Percentiles rank a stretch among this genome's conserved stretches.
These are phyloP conservation scores for Rhynchomys soricoides DNA, from an alignment of 2,113 vertebrate species.

Conservation along the genomic window DNA sequence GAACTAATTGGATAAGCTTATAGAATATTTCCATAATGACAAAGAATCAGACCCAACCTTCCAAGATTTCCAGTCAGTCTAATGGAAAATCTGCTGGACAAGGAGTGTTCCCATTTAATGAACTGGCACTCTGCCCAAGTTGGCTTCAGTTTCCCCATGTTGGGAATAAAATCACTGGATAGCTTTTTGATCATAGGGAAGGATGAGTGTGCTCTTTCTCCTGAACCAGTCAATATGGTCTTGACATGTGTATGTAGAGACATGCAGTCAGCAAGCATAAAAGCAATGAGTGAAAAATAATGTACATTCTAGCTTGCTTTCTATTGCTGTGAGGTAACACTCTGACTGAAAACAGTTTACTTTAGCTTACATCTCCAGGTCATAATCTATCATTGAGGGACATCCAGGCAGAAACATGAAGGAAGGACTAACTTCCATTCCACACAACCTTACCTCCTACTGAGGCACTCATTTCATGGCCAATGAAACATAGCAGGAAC, in stretches of 20 bases:
- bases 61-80: conserved; percentile 8
- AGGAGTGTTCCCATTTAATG: background rate
- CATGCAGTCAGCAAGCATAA: background rate
- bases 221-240: background rate
- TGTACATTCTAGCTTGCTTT: background rate
- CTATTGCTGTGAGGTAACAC: too few relatives aligned
- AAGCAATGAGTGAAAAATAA: background rate
- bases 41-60: conserved; percentile 44
- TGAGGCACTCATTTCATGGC: background rate
- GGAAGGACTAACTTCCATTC: background rate
- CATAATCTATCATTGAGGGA: background rate
- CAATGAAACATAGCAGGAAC: background rate
- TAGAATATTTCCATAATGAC: conserved; percentile 66
- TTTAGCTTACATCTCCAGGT: too few relatives aligned
- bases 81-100: conserved; percentile 35
- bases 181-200: background rate
- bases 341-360: background rate
- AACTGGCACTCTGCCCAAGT: background rate
- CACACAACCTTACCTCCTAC: background rate
- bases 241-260: background rate
- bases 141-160: conserved; percentile 43
- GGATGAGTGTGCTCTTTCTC: background rate
- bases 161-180: conserved; percentile 33
- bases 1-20: conserved; percentile 65
- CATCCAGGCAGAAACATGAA: background rate